phyloP scores from a whole-genome alignment of 2,113 vertebrate genomes.

The Pitta sordida region DNA sequence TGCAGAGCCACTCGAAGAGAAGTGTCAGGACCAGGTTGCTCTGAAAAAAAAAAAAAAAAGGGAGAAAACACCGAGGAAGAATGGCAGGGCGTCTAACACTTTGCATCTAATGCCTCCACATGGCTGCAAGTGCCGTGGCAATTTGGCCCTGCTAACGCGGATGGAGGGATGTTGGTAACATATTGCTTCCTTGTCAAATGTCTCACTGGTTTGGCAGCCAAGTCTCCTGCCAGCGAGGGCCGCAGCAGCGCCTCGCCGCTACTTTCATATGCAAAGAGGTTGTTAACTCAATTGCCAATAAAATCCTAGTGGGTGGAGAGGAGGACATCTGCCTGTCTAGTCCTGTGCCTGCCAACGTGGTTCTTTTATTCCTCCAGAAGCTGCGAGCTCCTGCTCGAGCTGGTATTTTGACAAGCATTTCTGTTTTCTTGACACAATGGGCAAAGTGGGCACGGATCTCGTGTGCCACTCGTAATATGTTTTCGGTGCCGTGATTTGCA shows the following conservation, averaged over 20 bases:
- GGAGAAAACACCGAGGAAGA: conserved; percentile 15
- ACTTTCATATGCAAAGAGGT: conserved; percentile 68
- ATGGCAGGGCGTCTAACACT: conserved; percentile 66
- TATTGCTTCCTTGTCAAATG: conserved; percentile 67
- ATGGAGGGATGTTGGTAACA: conserved; percentile 59
- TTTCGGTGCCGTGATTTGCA: not conserved
- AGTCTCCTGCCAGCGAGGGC: conserved; percentile 61
- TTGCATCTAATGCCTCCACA: conserved; percentile 61
- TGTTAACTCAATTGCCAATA: conserved; percentile 67
- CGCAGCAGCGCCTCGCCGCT: conserved; percentile 39
- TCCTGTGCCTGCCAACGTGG: conserved; percentile 58
- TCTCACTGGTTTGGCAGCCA: conserved; percentile 67
- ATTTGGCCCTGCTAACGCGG: conserved; percentile 50
- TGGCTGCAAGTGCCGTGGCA: conserved; percentile 60
- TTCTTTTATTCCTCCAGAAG: conserved; percentile 63
- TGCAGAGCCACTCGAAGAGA: not conserved
- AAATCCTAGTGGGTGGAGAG: conserved; percentile 65
- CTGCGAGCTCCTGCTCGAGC: conserved; percentile 32
- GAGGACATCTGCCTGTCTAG: conserved; percentile 68
- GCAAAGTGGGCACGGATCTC: conserved; percentile 43
- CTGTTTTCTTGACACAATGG: conserved; percentile 65
- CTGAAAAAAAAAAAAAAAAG: not conserved
- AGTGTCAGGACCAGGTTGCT: conserved; percentile 36
- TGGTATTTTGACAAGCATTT: conserved; percentile 67
- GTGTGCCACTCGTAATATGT: conserved; percentile 31